phyloP scores from a whole-genome alignment of 2,888 invertebrate genomes.

The Tetropium fuscum region DNA sequence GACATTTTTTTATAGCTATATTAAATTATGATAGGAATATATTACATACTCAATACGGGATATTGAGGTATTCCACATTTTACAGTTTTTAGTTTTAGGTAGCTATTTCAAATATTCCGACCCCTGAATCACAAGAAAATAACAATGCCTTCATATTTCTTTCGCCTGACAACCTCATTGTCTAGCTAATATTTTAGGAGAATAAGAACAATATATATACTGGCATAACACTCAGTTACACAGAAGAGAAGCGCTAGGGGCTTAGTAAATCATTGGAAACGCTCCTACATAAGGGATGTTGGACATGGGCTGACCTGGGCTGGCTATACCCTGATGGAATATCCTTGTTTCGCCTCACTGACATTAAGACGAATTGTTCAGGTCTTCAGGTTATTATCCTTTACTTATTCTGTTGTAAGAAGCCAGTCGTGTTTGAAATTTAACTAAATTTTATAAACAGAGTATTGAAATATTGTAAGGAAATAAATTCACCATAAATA shows the following conservation, averaged over 20 bases:
- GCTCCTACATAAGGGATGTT: slow-evolving; percentile 57
- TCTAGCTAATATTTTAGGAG: slow-evolving; percentile 16
- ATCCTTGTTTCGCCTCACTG: slow-evolving; percentile 55
- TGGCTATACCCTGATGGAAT: slow-evolving; percentile 54
- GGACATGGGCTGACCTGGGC: slow-evolving; percentile 45
- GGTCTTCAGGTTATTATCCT: slow-evolving; percentile 54
- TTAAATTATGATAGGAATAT: too few species aligned
- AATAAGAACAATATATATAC: slow-evolving; percentile 11
- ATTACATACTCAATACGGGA: too few species aligned
- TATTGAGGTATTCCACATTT: too few species aligned
- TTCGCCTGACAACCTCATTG: slow-evolving; percentile 9
- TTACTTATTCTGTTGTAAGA: slow-evolving; percentile 45
- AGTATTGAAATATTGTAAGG: too few species aligned
- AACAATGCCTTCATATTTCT: slow-evolving; percentile 10
- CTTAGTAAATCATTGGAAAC: slow-evolving; percentile 53
- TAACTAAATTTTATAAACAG: too few species aligned
- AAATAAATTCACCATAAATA: too few species aligned
- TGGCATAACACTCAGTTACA: slow-evolving; percentile 11
- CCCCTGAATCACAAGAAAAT: too few species aligned
- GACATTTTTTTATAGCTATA: too few species aligned
- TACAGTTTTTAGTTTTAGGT: too few species aligned
- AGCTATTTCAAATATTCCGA: too few species aligned
- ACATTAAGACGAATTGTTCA: slow-evolving; percentile 57
- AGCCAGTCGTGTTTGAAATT: too few species aligned
- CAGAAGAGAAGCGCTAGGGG: slow-evolving; percentile 19